phyloP scores from a whole-genome alignment of 2,888 invertebrate species.

The Drosophila dives region DNA sequence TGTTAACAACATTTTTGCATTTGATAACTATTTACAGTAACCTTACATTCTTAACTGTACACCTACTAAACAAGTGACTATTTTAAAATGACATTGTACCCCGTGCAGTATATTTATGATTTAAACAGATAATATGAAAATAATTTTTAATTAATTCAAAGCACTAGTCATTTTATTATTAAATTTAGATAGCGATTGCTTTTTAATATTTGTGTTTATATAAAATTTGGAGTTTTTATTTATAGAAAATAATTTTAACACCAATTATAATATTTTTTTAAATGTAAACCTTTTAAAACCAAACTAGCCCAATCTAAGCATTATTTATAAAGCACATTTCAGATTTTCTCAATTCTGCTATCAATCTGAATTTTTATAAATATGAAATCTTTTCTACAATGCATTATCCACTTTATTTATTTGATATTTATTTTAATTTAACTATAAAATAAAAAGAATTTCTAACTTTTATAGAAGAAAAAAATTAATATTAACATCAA shows the following conservation, averaged over 20 bases:
- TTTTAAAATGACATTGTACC: background rate
- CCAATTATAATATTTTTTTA: background rate
- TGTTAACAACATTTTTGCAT: slow-evolving; percentile 50
- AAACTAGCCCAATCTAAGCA: background rate
- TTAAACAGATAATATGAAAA: background rate
- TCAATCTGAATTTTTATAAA: background rate
- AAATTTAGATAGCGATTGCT: too few relatives aligned
- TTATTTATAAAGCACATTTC: background rate
- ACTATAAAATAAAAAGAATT: background rate
- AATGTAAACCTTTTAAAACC: background rate
- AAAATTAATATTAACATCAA: background rate
- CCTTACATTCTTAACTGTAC: background rate
- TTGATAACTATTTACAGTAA: slow-evolving; percentile 13
- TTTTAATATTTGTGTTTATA: too few relatives aligned
- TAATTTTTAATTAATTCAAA: background rate
- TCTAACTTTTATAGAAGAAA: background rate
- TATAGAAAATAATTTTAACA: background rate
- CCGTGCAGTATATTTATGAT: background rate
- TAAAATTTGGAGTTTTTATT: background rate
- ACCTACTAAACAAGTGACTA: background rate
- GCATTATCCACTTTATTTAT: background rate
- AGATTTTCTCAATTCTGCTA: background rate
- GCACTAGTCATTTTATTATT: too few relatives aligned
- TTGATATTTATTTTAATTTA: background rate
- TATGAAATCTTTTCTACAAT: background rate